Base-by-base conservation (phyloP, 2,797 vertebrate genomes). In the Lates japonicus region DNA sequence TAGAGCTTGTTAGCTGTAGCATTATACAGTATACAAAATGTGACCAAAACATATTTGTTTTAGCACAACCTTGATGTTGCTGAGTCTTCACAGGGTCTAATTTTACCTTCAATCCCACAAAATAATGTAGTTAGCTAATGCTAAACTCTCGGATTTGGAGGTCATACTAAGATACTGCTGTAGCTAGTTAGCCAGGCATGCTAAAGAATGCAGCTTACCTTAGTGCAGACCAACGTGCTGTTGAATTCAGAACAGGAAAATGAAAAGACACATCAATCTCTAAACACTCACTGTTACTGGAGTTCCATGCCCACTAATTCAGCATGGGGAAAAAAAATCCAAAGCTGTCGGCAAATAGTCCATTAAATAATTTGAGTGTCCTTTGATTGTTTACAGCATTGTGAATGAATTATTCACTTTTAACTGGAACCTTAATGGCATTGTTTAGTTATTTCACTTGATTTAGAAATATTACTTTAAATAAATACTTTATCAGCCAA, bases 401-500 rank as follows among this genome's bases (percentile, higher is more conserved):
- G 31, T n/a, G 5, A 39, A 6, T 29, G 25, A 55, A 55, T 31
- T 29, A 48, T 7, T 55, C 41, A 42, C 11, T 51, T 20, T 51
- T n/a, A 51, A 19, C 19, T 48, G 46, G 16, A 44, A 46, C 44
- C 16, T 44, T 19, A 46, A 2, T 44, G 44, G 49, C 44, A 35
- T 31, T 8, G 41, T 13, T 42, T 4, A 42, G 48, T 51, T 29
- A 22, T 11, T 60, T 46, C 14, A 62, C 1, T 29, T 29, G 5
- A 55, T 62, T 70, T 19, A 4, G 1, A 46, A 54, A 49, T 57
- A 54, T 11, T 22, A 22, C 1, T 16, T 41, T n/a, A 25, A 68
- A 73, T 75, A 52, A 81, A 65, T 29, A 13, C 48, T 31, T 57
- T 2, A 46, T 33, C 12, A 17, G 14, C 63, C 11, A 2, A 66